phyloP scores from a whole-genome alignment of 2,797 vertebrate genomes.

The Aeoliscus strigatus region DNA sequence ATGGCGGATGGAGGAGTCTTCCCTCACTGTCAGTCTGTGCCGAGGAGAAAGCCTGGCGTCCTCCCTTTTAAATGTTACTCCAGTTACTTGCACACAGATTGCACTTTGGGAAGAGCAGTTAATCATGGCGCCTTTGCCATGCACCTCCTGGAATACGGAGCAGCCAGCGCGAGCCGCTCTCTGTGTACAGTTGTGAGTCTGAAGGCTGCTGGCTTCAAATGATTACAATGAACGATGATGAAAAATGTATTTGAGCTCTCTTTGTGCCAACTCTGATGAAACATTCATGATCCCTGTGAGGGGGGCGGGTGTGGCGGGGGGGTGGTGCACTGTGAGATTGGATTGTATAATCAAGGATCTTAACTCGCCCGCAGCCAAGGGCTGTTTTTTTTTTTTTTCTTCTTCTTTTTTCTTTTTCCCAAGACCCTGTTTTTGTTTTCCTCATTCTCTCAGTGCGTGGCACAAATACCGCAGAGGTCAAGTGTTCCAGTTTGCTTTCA shows the following conservation, averaged over 20 bases:
- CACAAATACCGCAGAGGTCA: too few relatives aligned
- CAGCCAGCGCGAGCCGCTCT: conserved; percentile 11
- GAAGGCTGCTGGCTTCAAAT: conserved; percentile 24
- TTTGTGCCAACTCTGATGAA: conserved; percentile 53
- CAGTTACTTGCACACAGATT: conserved; percentile 25
- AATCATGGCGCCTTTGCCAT: conserved; percentile 27
- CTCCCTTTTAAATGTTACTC: conserved; percentile 42
- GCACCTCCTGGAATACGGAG: conserved; percentile 23
- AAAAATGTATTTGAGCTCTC: conserved; percentile 49
- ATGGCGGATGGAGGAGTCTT: conserved; percentile 51
- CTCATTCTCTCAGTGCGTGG: neutral
- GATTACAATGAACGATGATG: conserved; percentile 46
- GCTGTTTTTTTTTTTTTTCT: too few relatives aligned
- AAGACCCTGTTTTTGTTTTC: conserved; percentile 3
- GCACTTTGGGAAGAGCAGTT: conserved; percentile 37
- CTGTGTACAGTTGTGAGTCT: conserved; percentile 30
- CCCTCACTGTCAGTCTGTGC: conserved; percentile 35
- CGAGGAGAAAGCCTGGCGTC: conserved; percentile 37
- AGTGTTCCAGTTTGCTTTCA: too few relatives aligned
- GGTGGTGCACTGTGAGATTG: conserved; percentile 23
- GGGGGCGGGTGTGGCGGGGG: conserved; percentile 27
- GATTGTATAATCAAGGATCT: conserved; percentile 38
- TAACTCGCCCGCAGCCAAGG: neutral
- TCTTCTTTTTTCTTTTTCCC: too few relatives aligned
- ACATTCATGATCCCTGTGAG: conserved; percentile 43